Evolutionary conservation across 2,888 invertebrate genomes (phyloP).

Genomic region (Hirtodrosophila histrioides): DNA sequence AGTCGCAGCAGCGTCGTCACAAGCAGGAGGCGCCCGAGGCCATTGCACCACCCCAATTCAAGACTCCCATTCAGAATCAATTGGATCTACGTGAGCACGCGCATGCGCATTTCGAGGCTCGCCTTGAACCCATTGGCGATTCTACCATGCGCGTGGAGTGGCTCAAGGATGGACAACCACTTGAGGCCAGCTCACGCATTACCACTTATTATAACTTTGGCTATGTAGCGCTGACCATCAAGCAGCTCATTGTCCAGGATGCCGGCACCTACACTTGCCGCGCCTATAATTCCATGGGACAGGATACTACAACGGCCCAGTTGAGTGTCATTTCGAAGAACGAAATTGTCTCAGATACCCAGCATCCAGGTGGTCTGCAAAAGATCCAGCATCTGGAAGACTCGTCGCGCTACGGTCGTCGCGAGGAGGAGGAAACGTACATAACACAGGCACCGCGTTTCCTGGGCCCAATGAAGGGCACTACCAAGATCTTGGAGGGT

Average conservation of each 20-base stretch:
- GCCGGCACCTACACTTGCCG: slow-evolving; percentile 95
- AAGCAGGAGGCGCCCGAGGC: slow-evolving; percentile 92
- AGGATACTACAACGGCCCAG: slow-evolving; percentile 92
- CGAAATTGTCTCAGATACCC: slow-evolving; percentile 94
- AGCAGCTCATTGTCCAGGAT: slow-evolving; percentile 94
- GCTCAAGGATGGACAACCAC: slow-evolving; percentile 95
- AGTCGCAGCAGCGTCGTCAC: slow-evolving; percentile 90
- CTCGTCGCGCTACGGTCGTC: slow-evolving; percentile 89
- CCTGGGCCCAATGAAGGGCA: slow-evolving; percentile 94
- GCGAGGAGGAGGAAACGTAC: slow-evolving; percentile 89
- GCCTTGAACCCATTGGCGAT: slow-evolving; percentile 96
- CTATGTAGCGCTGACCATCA: slow-evolving; percentile 96
- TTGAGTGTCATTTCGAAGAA: slow-evolving; percentile 93
- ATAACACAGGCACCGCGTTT: slow-evolving; percentile 93
- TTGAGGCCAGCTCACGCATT: slow-evolving; percentile 96
- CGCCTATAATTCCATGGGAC: slow-evolving; percentile 94
- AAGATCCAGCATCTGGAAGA: slow-evolving; percentile 96
- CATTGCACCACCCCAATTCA: slow-evolving; percentile 92
- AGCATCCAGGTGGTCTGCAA: slow-evolving; percentile 95
- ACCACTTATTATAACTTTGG: slow-evolving; percentile 97
- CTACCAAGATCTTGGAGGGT: slow-evolving; percentile 96
- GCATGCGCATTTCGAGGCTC: slow-evolving; percentile 97
- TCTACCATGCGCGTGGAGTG: slow-evolving; percentile 95
- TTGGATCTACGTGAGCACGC: slow-evolving; percentile 94
- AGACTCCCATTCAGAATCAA: slow-evolving; percentile 95